A percentile compares a stretch with the other conserved stretches of the same genome.
phyloP scores from a whole-genome alignment of 2,113 vertebrate genomes.

The Phylloscopus whistleri region DNA sequence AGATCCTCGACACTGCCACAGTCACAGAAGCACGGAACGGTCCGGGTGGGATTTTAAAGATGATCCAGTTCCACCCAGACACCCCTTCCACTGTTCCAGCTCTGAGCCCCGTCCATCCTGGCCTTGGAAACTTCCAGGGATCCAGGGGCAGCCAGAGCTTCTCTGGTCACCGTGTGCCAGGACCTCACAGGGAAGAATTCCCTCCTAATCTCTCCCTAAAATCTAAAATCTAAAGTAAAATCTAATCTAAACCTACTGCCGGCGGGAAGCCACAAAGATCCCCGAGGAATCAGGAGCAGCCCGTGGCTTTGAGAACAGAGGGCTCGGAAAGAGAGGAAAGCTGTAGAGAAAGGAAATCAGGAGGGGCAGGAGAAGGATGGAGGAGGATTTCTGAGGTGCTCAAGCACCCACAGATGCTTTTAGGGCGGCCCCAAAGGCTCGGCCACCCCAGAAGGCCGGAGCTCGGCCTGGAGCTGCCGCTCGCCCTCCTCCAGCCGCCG shows the following conservation, averaged over 20 bases:
- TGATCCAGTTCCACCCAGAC: not conserved
- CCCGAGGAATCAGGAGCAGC: not conserved
- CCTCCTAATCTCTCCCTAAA: not conserved
- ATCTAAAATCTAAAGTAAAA: not conserved
- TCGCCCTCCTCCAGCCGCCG: too few relatives aligned
- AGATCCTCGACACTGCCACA: not conserved
- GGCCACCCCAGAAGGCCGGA: too few relatives aligned
- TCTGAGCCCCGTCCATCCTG: rapidly evolving
- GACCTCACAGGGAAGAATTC: not conserved
- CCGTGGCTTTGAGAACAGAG: not conserved
- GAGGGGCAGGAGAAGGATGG: not conserved
- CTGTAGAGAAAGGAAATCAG: not conserved
- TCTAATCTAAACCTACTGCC: not conserved
- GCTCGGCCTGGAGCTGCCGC: not conserved
- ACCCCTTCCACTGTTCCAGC: not conserved
- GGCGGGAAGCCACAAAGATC: not conserved
- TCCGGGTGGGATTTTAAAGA: not conserved
- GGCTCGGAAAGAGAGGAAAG: not conserved
- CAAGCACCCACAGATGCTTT: not conserved
- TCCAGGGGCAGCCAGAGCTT: not conserved
- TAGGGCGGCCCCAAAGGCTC: not conserved
- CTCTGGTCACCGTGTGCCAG: not conserved
- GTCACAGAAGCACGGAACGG: not conserved
- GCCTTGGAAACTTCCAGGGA: not conserved
- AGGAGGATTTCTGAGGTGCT: not conserved